A percentile compares a stretch with the other conserved stretches of the same genome.
Conservation (phyloP, 2,797 vertebrate genomes). For the Hephaestus fuliginosus region DNA sequence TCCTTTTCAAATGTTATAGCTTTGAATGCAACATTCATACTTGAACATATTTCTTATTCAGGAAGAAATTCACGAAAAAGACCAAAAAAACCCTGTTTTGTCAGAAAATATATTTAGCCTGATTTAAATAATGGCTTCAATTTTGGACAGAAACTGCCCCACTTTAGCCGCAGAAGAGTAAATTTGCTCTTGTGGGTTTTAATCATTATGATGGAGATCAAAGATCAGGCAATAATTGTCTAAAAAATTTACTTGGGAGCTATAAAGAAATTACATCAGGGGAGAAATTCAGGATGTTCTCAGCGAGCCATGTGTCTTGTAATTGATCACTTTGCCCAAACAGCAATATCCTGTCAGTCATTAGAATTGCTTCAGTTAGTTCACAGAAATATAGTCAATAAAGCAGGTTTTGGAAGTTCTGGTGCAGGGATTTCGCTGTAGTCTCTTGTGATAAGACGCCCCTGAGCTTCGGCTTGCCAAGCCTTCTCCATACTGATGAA, state of each 20-base stretch:
- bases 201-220: slow-evolving; percentile 68
- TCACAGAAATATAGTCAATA: slow-evolving; percentile 55
- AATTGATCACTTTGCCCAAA: slow-evolving; percentile 70
- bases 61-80: slow-evolving; percentile 9
- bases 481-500: slow-evolving; percentile 64
- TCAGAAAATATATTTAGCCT: slow-evolving; percentile 38
- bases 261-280: slow-evolving; percentile 61
- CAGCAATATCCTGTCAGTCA: slow-evolving; percentile 61
- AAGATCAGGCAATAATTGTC: slow-evolving; percentile 69
- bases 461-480: slow-evolving; percentile 63
- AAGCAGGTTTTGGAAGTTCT: slow-evolving; percentile 53
- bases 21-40: not conserved
- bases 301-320: slow-evolving; percentile 38
- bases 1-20: not conserved
- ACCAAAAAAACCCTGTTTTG: not conserved
- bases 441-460: slow-evolving; percentile 57
- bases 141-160: slow-evolving; percentile 19
- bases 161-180: slow-evolving; percentile 31
- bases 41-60: slow-evolving; percentile 6
- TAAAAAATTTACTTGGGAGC: slow-evolving; percentile 62
- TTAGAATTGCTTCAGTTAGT: slow-evolving; percentile 46
- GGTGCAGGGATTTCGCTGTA: slow-evolving; percentile 46
- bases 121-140: slow-evolving; percentile 35
- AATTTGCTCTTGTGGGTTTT: slow-evolving; percentile 67
- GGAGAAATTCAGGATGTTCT: slow-evolving; percentile 57